phyloP scores from a whole-genome alignment of 2,888 invertebrate genomes.

The Xylophagus ater region DNA sequence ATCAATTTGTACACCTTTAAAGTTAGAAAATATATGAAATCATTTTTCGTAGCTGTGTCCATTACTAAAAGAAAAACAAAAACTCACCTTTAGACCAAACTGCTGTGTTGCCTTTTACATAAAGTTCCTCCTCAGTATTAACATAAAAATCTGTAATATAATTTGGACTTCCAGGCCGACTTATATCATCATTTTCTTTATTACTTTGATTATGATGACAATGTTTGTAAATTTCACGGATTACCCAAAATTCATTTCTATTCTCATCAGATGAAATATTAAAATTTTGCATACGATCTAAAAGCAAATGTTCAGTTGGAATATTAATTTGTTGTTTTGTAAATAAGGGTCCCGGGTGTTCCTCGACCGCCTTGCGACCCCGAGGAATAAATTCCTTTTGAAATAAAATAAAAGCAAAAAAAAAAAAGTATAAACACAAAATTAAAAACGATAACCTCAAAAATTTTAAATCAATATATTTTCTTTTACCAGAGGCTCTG shows the following conservation, averaged over 20 bases:
- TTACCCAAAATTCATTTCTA: constrained; percentile 44
- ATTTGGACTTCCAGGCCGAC: constrained; percentile 18
- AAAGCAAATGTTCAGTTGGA: constrained; percentile 52
- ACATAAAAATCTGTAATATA: constrained; percentile 34
- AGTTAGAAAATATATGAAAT: neutral
- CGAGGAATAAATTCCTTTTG: constrained; percentile 75
- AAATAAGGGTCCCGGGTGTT: constrained; percentile 61
- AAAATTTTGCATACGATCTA: constrained; percentile 64
- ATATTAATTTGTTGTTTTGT: constrained; percentile 38
- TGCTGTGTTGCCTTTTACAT: constrained; percentile 72
- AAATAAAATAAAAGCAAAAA: neutral
- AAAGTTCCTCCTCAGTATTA: constrained; percentile 74
- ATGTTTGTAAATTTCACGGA: constrained; percentile 48
- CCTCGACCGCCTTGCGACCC: constrained; percentile 67
- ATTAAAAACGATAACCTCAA: constrained; percentile 6
- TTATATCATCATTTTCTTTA: constrained; percentile 8
- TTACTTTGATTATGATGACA: constrained; percentile 22
- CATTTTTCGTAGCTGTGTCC: neutral
- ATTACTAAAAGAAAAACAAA: too few species aligned
- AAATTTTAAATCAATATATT: constrained; percentile 1
- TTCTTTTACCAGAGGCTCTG: constrained; percentile 66
- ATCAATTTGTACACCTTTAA: constrained; percentile 24
- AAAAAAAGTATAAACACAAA: neutral
- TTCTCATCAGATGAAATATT: constrained; percentile 52
- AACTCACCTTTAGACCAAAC: constrained; percentile 68